Evolutionary conservation across 2,888 invertebrate genomes (phyloP).

Genomic region (Leptinotarsa tumamoca): DNA sequence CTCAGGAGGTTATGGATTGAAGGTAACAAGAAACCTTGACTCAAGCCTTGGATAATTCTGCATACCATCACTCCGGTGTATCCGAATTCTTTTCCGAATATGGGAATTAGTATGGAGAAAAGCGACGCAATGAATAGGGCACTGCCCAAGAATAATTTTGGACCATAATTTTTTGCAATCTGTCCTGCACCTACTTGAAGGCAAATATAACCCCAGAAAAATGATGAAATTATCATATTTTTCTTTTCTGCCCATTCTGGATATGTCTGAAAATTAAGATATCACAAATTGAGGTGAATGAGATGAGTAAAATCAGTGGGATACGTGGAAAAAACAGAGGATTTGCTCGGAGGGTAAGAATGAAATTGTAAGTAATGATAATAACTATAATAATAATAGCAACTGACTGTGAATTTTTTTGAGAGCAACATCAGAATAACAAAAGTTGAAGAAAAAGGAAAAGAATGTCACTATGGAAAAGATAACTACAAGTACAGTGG

Average conservation of each 20-base stretch:
- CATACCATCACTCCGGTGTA: constrained; percentile 74
- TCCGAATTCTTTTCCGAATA: constrained; percentile 73
- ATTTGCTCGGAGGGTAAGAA: too few relatives aligned
- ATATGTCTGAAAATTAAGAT: constrained; percentile 39
- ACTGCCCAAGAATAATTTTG: constrained; percentile 74
- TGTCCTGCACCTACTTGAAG: constrained; percentile 79
- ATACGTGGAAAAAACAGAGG: too few relatives aligned
- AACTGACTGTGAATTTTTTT: too few relatives aligned
- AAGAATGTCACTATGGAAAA: too few relatives aligned
- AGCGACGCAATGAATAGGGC: constrained; percentile 74
- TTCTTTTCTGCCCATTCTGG: constrained; percentile 46
- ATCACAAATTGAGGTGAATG: not conserved
- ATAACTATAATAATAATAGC: too few relatives aligned
- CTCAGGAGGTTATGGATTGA: constrained; percentile 79
- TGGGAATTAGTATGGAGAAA: constrained; percentile 75
- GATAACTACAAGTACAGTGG: too few relatives aligned
- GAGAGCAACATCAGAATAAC: too few relatives aligned
- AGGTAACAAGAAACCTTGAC: constrained; percentile 81
- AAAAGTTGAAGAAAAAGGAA: too few relatives aligned
- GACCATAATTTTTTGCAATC: constrained; percentile 80
- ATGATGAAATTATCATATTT: constrained; percentile 75
- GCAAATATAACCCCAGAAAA: constrained; percentile 83
- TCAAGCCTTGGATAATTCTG: constrained; percentile 79
- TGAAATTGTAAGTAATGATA: too few relatives aligned
- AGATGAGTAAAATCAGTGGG: too few relatives aligned